Percentiles rank a stretch among this genome's conserved stretches.
phyloP scores from a whole-genome alignment of 2,113 vertebrate genomes.

The Nipponia nippon region DNA sequence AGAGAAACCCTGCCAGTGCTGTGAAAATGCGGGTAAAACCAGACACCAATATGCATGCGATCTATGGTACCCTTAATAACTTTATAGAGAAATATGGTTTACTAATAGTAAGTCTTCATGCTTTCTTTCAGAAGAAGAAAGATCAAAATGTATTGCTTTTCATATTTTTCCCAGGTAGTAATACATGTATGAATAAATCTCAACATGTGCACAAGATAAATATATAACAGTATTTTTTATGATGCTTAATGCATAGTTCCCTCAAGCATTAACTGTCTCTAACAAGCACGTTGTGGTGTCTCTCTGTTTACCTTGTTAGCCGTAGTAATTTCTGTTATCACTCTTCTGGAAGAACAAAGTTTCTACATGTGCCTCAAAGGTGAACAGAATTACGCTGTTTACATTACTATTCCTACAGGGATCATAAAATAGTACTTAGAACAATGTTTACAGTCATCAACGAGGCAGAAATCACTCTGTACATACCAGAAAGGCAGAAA shows the following conservation, averaged over 20 bases:
- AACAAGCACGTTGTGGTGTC: conserved; percentile 15
- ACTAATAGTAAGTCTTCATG: not conserved
- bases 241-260: not conserved
- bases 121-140: not conserved
- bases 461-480: conserved; percentile 11
- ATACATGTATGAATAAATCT: not conserved
- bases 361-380: conserved; percentile 55
- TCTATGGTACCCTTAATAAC: not conserved
- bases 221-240: not conserved
- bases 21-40: not conserved
- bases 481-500: not conserved
- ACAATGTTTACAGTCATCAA: conserved; percentile 46
- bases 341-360: conserved; percentile 61
- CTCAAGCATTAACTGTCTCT: conserved; percentile 36
- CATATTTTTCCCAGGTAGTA: not conserved
- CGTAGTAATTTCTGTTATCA: conserved; percentile 43
- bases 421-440: conserved; percentile 40
- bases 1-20: not conserved
- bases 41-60: not conserved
- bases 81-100: not conserved
- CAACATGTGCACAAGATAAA: not conserved
- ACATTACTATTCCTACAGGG: conserved; percentile 46
- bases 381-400: conserved; percentile 55
- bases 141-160: not conserved
- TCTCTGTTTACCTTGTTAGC: conserved; percentile 56